Conservation (phyloP, 2,113 vertebrate species). For the Dipodomys spectabilis region DNA sequence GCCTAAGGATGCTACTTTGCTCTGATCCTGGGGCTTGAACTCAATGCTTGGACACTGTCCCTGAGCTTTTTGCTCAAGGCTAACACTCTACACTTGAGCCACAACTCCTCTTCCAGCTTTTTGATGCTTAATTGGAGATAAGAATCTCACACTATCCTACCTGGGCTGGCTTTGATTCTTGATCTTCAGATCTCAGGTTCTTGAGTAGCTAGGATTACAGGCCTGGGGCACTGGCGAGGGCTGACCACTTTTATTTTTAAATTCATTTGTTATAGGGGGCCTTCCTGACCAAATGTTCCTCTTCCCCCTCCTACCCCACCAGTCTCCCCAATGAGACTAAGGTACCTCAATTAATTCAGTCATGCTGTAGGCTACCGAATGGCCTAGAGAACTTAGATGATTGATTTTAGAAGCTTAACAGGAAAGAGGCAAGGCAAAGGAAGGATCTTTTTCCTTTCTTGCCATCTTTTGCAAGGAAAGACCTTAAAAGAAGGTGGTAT, state of each 20-base stretch:
- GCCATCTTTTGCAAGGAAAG: background rate
- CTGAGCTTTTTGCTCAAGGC: no score
- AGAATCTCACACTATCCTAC: no score
- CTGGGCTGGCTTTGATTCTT: no score
- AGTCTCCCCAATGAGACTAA: background rate
- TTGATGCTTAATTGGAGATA: no score
- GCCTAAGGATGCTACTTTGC: background rate
- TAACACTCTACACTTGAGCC: no score
- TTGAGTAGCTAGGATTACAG: no score
- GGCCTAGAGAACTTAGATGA: background rate
- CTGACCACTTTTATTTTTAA: background rate
- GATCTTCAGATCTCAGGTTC: no score
- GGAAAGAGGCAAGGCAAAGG: background rate
- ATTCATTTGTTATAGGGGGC: background rate
- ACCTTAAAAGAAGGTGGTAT: background rate
- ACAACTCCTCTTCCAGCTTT: no score
- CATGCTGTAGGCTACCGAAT: fast-evolving
- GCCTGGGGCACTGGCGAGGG: no score
- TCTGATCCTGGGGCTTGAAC: no score
- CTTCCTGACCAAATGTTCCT: background rate
- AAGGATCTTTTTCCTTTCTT: background rate
- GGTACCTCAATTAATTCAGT: background rate
- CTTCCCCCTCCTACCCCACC: fast-evolving
- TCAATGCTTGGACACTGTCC: no score
- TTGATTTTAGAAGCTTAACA: background rate